A percentile compares a stretch with the other conserved stretches of the same genome.
phyloP scores from a whole-genome alignment of 2,888 invertebrate species.

The Dyspetes luteomarginatus region DNA sequence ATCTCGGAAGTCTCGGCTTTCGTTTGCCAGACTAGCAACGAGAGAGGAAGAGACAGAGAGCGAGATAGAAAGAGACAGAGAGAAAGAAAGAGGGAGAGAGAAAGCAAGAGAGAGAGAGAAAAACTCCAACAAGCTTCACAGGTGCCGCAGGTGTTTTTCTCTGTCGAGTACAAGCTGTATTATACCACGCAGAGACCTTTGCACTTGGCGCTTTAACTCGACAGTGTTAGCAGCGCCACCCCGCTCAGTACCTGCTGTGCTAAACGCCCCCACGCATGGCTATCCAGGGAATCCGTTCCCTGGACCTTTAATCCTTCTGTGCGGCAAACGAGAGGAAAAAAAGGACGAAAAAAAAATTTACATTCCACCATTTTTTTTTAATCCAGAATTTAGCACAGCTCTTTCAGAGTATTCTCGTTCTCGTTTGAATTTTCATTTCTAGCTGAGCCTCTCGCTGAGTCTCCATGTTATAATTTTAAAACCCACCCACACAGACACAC shows the following conservation, averaged over 20 bases:
- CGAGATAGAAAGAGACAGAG: background rate
- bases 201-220: conserved; percentile 49
- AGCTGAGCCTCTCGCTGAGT: background rate
- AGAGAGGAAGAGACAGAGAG: background rate
- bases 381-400: background rate
- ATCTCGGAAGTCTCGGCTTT: background rate
- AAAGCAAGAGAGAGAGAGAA: conserved; percentile 3
- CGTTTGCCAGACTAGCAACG: background rate
- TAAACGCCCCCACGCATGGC: conserved; percentile 12
- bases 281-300: conserved; percentile 53
- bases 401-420: conserved; percentile 8
- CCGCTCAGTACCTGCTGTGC: conserved; percentile 25
- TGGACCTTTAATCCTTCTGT: conserved; percentile 55
- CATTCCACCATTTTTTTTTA: conserved; percentile 44
- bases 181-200: conserved; percentile 38
- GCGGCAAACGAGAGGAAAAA: conserved; percentile 39
- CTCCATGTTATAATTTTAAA: conserved; percentile 15
- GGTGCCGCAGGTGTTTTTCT: conserved; percentile 61
- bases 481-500: no score
- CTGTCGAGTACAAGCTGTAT: conserved; percentile 2
- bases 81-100: conserved; percentile 25
- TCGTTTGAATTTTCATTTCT: conserved; percentile 45
- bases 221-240: conserved; percentile 51
- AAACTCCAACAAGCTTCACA: conserved; percentile 48
- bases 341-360: background rate